phyloP scores from a whole-genome alignment of 2,113 vertebrate genomes.

The Brachirus orientalis region DNA sequence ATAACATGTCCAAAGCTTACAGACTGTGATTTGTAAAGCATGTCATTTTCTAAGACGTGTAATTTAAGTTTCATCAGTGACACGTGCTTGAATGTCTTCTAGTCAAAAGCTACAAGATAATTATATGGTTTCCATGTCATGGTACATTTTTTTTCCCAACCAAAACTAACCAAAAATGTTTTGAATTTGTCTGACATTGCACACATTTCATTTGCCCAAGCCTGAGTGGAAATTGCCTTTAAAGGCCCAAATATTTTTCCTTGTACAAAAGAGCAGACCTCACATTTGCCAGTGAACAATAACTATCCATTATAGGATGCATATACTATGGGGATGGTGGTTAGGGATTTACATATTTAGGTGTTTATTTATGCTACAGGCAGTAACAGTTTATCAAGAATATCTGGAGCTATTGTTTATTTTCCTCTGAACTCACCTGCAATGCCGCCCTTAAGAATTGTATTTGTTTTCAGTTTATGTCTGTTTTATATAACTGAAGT shows the following conservation, averaged over 20 bases:
- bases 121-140: conserved; percentile 49
- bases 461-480: too few relatives aligned
- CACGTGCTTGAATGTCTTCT: conserved; percentile 65
- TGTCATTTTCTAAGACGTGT: conserved; percentile 45
- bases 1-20: conserved; percentile 6
- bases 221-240: conserved; percentile 47
- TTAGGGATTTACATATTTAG: background rate
- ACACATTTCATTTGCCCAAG: conserved; percentile 29
- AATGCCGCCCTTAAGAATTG: too few relatives aligned
- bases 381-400: too few relatives aligned
- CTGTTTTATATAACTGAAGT: too few relatives aligned
- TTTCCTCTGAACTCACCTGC: too few relatives aligned
- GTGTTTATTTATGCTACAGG: too few relatives aligned
- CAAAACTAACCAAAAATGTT: conserved; percentile 11
- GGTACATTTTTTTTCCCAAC: conserved; percentile 30
- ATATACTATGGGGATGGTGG: background rate
- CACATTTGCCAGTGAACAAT: conserved; percentile 40
- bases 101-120: conserved; percentile 55
- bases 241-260: conserved; percentile 37
- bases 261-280: conserved; percentile 33
- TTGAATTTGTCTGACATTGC: conserved; percentile 33
- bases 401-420: too few relatives aligned
- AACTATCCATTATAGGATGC: background rate
- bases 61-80: conserved; percentile 53
- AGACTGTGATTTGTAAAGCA: conserved; percentile 36